These are phyloP conservation scores for Bursaphelenchus mucronatus DNA, from an alignment of 1,140 invertebrate genomes.

Conservation along the genomic window DNA sequence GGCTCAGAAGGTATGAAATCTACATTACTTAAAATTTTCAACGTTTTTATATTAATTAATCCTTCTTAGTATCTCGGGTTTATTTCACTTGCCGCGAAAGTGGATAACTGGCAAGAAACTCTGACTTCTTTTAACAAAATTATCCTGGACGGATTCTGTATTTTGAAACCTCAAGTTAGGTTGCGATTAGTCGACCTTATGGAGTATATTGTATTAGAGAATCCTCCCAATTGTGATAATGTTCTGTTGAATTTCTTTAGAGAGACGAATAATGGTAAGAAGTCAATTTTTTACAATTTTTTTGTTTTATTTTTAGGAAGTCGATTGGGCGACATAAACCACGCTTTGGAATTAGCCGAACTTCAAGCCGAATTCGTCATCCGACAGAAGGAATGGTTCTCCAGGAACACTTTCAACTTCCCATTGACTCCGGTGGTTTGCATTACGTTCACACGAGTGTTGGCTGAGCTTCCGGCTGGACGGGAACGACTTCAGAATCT, in stretches of 20 bases:
- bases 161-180: neutral
- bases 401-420: neutral
- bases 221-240: constrained; percentile 1
- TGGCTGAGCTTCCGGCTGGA: neutral
- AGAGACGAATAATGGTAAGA: neutral
- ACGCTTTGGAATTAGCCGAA: neutral
- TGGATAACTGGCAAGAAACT: constrained; percentile 6
- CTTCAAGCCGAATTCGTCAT: neutral
- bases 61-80: neutral
- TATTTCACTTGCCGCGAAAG: neutral
- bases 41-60: neutral
- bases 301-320: neutral
- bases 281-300: neutral
- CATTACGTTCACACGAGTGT: neutral
- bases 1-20: no score
- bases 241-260: neutral
- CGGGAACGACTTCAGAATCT: neutral
- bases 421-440: neutral
- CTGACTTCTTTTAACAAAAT: constrained; percentile 9
- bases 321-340: neutral
- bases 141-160: constrained; percentile 1
- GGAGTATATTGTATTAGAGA: neutral
- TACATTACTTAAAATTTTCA: no score
- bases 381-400: neutral
- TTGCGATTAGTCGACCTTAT: neutral